Conservation (phyloP, 2,113 vertebrate genomes). For the Psittacus erithacus region DNA sequence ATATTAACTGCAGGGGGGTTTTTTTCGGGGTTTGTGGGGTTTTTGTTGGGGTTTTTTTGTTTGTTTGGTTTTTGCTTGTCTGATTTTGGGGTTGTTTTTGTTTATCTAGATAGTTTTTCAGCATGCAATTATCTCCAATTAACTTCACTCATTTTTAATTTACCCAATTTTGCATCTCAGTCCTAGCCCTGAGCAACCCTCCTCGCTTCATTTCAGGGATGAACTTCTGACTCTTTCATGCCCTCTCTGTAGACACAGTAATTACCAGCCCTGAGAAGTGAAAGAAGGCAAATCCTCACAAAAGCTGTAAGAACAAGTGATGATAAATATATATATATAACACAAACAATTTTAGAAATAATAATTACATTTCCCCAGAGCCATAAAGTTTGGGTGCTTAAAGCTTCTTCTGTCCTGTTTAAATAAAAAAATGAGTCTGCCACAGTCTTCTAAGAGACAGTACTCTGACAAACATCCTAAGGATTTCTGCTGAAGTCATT, state of each 20-base stretch:
- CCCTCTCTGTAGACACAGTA: neutral
- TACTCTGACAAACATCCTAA: neutral
- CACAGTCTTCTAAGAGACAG: neutral
- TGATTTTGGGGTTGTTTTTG: neutral
- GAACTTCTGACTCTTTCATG: neutral
- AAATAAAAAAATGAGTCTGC: neutral
- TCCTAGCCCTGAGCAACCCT: accelerated
- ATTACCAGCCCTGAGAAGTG: neutral
- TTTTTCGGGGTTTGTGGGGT: neutral
- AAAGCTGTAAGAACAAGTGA: neutral
- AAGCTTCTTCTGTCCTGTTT: neutral
- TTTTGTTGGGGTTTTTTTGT: neutral
- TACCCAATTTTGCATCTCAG: neutral
- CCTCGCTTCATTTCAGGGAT: neutral
- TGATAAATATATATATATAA: neutral
- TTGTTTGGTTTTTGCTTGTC: neutral
- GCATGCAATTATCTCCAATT: neutral
- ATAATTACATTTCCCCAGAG: neutral
- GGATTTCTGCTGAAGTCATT: neutral
- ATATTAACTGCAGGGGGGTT: neutral
- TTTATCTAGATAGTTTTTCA: neutral
- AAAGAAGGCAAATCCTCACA: neutral
- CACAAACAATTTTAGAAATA: neutral
- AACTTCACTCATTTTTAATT: neutral
- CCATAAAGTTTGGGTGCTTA: neutral